These are phyloP conservation scores for Delphinus delphis DNA, from an alignment of 2,113 vertebrate species.

Conservation along the genomic window DNA sequence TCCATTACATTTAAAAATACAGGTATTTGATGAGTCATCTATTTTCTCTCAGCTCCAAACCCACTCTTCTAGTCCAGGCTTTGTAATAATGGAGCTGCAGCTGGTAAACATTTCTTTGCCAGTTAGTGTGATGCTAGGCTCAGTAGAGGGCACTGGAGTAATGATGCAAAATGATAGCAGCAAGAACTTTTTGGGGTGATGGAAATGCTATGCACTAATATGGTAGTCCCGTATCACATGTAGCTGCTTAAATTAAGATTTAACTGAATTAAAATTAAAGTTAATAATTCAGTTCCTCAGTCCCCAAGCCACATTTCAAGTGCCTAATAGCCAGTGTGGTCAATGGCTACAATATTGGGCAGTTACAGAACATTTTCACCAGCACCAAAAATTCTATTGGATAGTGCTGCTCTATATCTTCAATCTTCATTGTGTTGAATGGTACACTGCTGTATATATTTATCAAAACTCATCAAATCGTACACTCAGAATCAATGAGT, in stretches of 20 bases:
- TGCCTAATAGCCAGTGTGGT: background rate
- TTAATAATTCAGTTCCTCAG: background rate
- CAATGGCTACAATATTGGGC: background rate
- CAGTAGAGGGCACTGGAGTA: conserved; percentile 28
- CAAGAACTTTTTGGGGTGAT: background rate
- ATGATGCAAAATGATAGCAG: background rate
- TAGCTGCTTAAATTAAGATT: background rate
- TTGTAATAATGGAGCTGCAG: too few relatives aligned
- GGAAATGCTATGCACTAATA: background rate
- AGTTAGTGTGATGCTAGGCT: background rate
- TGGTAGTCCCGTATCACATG: background rate
- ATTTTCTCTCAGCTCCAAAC: background rate
- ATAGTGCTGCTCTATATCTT: background rate
- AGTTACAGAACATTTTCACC: background rate
- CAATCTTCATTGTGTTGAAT: background rate
- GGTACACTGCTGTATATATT: background rate
- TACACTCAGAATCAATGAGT: background rate
- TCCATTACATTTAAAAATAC: background rate
- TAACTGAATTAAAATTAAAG: background rate
- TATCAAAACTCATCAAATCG: background rate
- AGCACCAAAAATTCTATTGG: background rate
- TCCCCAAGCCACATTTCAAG: background rate
- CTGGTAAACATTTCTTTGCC: background rate
- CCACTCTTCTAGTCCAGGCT: background rate
- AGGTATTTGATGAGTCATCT: background rate